Conservation (phyloP, 2,113 vertebrate genomes). For the Menura novaehollandiae region DNA sequence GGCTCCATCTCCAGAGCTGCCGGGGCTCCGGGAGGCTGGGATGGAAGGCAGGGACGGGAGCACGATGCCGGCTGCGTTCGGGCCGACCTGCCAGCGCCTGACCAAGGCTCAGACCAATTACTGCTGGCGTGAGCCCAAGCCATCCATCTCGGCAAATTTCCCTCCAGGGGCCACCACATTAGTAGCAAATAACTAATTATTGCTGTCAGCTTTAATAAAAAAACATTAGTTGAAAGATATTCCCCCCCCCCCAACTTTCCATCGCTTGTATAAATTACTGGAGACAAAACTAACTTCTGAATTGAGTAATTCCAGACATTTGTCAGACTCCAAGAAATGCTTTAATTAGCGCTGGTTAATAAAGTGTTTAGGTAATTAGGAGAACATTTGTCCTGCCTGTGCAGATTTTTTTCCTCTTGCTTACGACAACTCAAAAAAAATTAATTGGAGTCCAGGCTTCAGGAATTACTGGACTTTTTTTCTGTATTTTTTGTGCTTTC, state of each 20-base stretch:
- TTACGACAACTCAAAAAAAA: slow-evolving; percentile 49
- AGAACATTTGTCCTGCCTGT: slow-evolving; percentile 60
- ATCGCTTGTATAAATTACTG: slow-evolving; percentile 60
- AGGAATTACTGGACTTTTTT: neutral
- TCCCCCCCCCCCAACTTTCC: slow-evolving; percentile 52
- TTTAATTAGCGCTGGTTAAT: slow-evolving; percentile 76
- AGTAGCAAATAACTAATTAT: slow-evolving; percentile 48
- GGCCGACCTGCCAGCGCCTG: neutral
- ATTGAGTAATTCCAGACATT: slow-evolving; percentile 74
- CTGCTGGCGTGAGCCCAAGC: slow-evolving; percentile 1
- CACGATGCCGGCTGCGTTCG: fast-evolving
- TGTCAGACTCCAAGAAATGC: slow-evolving; percentile 72
- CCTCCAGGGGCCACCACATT: slow-evolving; percentile 8
- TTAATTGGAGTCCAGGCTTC: slow-evolving; percentile 26
- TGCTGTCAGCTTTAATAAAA: slow-evolving; percentile 51
- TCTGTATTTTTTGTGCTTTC: neutral
- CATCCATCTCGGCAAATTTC: slow-evolving; percentile 20
- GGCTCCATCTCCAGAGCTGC: neutral
- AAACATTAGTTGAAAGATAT: slow-evolving; percentile 49
- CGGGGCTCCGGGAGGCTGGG: fast-evolving
- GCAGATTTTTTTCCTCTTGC: slow-evolving; percentile 29
- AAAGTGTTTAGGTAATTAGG: slow-evolving; percentile 75
- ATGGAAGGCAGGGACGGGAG: neutral
- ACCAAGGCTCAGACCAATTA: slow-evolving; percentile 4
- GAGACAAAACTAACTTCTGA: slow-evolving; percentile 70